A percentile compares a stretch with the other conserved stretches of the same genome.
Evolutionary conservation across 2,113 vertebrate genomes (phyloP).

Genomic region (Corythoichthys intestinalis): DNA sequence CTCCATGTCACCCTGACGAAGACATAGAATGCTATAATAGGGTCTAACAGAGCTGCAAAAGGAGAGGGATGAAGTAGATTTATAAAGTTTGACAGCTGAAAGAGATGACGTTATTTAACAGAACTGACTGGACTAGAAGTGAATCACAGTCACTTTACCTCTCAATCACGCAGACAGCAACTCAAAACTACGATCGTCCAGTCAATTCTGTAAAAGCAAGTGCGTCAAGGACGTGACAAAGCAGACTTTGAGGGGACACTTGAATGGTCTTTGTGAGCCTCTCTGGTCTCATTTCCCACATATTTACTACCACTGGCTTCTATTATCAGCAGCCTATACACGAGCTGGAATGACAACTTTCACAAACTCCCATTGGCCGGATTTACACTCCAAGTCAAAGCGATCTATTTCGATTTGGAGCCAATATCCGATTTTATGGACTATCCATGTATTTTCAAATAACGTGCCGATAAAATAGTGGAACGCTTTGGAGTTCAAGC

Average conservation of each 20-base stretch:
- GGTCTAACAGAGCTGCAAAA: conserved; percentile 16
- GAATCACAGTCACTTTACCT: conserved; percentile 28
- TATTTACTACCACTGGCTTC: conserved; percentile 35
- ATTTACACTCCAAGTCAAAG: not conserved
- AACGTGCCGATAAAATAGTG: not conserved
- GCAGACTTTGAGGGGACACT: conserved; percentile 27
- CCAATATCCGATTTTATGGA: not conserved
- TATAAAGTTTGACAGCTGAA: conserved; percentile 32
- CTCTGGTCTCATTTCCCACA: conserved; percentile 34
- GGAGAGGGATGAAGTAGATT: conserved; percentile 28
- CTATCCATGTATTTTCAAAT: not conserved
- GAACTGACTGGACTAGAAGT: conserved; percentile 19
- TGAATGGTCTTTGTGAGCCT: conserved; percentile 26
- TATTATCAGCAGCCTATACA: conserved; percentile 38
- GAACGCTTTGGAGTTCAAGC: not conserved
- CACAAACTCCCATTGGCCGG: conserved; percentile 9
- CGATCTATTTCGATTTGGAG: not conserved
- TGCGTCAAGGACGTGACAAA: conserved; percentile 30
- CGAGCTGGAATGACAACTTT: conserved; percentile 27
- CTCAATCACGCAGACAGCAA: conserved; percentile 32
- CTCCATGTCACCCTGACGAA: conserved; percentile 23
- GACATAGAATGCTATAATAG: conserved; percentile 14
- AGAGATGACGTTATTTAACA: conserved; percentile 36
- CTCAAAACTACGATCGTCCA: conserved; percentile 17
- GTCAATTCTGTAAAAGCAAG: conserved; percentile 40